Conservation (phyloP, 2,888 invertebrate genomes). For the Germaria angustata region DNA sequence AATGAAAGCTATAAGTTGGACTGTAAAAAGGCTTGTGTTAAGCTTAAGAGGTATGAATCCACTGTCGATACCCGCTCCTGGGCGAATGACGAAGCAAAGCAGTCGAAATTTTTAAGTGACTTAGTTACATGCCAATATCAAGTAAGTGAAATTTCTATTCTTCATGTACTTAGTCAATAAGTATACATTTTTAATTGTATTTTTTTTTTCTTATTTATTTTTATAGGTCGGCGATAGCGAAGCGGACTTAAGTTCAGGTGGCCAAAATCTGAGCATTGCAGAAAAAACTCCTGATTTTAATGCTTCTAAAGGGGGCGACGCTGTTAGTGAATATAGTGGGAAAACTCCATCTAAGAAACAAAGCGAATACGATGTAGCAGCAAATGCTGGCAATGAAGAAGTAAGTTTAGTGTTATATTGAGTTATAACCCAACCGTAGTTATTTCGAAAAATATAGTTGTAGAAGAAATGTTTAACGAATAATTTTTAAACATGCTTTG, state of each 20-base stretch:
- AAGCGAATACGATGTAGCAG: not conserved
- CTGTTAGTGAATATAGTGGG: not conserved
- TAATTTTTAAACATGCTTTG: too few relatives aligned
- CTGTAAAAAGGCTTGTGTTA: constrained; percentile 72
- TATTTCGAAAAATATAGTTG: too few relatives aligned
- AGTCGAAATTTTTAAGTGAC: constrained; percentile 76
- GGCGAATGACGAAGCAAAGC: constrained; percentile 73
- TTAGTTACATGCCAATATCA: constrained; percentile 73
- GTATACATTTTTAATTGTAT: not conserved
- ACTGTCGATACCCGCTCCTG: constrained; percentile 76
- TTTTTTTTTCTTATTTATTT: not conserved
- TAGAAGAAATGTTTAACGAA: too few relatives aligned
- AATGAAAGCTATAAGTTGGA: constrained; percentile 70
- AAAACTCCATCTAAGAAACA: not conserved
- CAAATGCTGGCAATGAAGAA: not conserved
- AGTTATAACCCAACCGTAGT: too few relatives aligned
- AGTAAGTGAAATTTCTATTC: not conserved
- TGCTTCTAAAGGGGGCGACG: not conserved
- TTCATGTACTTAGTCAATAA: too few relatives aligned
- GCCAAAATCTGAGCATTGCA: not conserved
- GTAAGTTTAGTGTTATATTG: not conserved
- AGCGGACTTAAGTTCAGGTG: not conserved
- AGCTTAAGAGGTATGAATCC: constrained; percentile 76
- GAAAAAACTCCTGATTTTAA: not conserved
- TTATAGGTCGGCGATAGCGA: not conserved